Conservation (phyloP, 2,797 vertebrate genomes). For the Syngnathus acus region DNA sequence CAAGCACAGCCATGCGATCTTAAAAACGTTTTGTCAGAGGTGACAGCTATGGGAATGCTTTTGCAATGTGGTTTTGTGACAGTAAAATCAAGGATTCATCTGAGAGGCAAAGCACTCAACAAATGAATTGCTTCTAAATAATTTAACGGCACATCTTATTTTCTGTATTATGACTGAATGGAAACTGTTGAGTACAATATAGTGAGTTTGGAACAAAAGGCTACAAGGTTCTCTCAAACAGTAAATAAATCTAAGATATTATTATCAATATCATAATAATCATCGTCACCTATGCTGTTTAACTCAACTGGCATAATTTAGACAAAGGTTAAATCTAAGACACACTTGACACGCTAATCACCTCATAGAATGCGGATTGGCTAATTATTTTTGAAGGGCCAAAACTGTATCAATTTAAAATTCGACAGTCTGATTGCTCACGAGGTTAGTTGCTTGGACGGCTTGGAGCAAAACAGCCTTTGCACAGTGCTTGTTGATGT, state of each 20-base stretch:
- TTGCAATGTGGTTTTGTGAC: not conserved
- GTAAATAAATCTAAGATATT: too few species aligned
- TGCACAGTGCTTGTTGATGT: not conserved
- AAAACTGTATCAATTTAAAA: not conserved
- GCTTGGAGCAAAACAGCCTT: not conserved
- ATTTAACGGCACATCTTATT: not conserved
- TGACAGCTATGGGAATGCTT: not conserved
- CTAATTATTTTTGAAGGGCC: not conserved
- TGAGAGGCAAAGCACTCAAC: not conserved
- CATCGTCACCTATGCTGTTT: not conserved
- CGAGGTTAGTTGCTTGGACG: not conserved
- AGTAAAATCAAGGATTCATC: not conserved
- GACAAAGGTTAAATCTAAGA: not conserved
- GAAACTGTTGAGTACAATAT: not conserved
- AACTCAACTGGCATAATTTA: not conserved
- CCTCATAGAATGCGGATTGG: not conserved
- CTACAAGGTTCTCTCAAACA: too few species aligned
- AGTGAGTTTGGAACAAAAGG: not conserved
- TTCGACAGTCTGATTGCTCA: not conserved
- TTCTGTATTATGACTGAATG: not conserved
- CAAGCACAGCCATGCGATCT: conserved; percentile 30
- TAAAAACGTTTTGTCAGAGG: conserved; percentile 9
- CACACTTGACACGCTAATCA: not conserved
- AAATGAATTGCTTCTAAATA: not conserved
- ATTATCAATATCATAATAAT: not conserved